Base-by-base conservation (phyloP, 2,113 vertebrate genomes). In the Caranx ignobilis region DNA sequence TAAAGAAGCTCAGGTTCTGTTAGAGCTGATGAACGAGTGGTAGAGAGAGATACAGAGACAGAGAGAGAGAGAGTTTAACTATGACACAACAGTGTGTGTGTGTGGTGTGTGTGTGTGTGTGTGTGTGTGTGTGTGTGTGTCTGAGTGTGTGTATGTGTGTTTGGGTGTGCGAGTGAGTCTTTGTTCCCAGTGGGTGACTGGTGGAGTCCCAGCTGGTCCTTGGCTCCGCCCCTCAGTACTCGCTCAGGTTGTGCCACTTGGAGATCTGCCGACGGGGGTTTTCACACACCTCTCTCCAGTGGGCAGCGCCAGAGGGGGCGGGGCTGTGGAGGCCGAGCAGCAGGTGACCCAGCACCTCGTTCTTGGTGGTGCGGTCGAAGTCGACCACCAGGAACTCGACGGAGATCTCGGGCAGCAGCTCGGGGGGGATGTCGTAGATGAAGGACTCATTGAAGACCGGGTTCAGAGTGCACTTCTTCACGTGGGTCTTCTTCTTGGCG, bases 361-460 rank as follows among this genome's bases (percentile, higher is more conserved):
- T 99, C 90, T 99, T 99, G 59, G 97, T 98, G 93, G 97, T 99
- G 15, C 98, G 97, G 77, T 99, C 97, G 13, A 99, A 99, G 90
- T 98, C 97, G 87, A 99, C 96, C 60, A 98, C 97, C 11, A 99
- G 94, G 78, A 99, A 98, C 83, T 99, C 98, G 0, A 99, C 95
- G 72, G 96, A 97, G 94, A 99, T 88, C 73, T 98, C 97, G 0
- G 97, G 96, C 59, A 99, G 96, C 1, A 99, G 96, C 11, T 99
- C 97, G 0, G 75, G 92, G 0, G 98, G 97, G 82, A 99, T 96
- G 76, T 99, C 98, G 3, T 99, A 99, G 91, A 96, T 97, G 95
- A 99, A 99, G 77, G 98, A 98, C 86, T 99, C 98, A 2, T 99
- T 99, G 95, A 99, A 99, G 88, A 98, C 94, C 0, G 98, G 98